Percentiles rank a stretch among this genome's conserved stretches.
Evolutionary conservation across 2,888 invertebrate species (phyloP).

Genomic region (Eristalis intricaria): DNA sequence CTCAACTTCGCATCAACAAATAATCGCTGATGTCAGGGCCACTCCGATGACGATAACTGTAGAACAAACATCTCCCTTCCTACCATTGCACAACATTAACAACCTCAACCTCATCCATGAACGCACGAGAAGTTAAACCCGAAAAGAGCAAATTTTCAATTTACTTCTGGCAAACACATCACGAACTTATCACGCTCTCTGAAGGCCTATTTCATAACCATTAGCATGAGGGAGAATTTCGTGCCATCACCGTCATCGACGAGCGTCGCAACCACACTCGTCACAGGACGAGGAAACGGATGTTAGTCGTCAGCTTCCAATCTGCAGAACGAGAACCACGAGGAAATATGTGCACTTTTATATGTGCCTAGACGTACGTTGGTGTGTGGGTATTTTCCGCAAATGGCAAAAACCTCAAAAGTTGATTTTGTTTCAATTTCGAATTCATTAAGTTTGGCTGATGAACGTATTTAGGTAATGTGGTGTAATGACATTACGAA

Average conservation of each 20-base stretch:
- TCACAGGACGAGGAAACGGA: slow-evolving; percentile 37
- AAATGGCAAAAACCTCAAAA: slow-evolving; percentile 71
- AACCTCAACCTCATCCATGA: slow-evolving; percentile 59
- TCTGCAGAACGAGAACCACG: neutral
- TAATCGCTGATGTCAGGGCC: neutral
- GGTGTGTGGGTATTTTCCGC: slow-evolving; percentile 6
- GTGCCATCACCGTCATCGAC: slow-evolving; percentile 3
- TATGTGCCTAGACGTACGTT: neutral
- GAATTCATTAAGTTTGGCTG: slow-evolving; percentile 72
- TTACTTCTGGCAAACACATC: slow-evolving; percentile 69
- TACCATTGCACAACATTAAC: slow-evolving; percentile 14
- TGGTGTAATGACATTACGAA: slow-evolving; percentile 72
- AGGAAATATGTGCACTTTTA: neutral
- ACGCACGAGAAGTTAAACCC: slow-evolving; percentile 68
- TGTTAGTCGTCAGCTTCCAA: slow-evolving; percentile 22
- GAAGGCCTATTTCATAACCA: slow-evolving; percentile 71
- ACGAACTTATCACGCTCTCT: slow-evolving; percentile 63
- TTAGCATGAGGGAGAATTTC: slow-evolving; percentile 58
- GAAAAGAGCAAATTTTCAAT: slow-evolving; percentile 71
- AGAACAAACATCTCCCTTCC: slow-evolving; percentile 27
- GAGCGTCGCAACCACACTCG: slow-evolving; percentile 46
- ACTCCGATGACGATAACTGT: slow-evolving; percentile 27
- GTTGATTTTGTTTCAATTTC: slow-evolving; percentile 72
- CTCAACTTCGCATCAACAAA: slow-evolving; percentile 65
- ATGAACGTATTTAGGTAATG: slow-evolving; percentile 72